Base-by-base conservation (phyloP, 2,888 invertebrate species). In the Oligia latruncula region DNA sequence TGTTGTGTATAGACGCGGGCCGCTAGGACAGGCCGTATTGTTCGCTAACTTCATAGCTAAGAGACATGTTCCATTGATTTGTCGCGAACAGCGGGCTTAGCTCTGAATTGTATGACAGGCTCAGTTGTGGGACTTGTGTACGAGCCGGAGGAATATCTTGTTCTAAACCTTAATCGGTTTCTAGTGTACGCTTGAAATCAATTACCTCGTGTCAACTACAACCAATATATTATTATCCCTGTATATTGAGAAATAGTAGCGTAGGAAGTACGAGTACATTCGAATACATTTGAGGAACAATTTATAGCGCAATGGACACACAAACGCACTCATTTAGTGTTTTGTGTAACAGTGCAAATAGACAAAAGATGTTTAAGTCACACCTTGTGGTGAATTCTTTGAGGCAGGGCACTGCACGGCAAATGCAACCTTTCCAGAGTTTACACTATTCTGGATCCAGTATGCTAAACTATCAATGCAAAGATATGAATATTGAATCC, bases 1-100 rank as follows among this genome's bases (percentile, higher is more conserved):
- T 66, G 40, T 46, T 64, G 35, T 71, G 15, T 58, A 8, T 4
- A 46, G 62, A n/a, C 66, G 43, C 35, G 43, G n/a, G 55, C 60
- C n/a, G 72, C n/a, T 35, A 60, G 82, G 35, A 43, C 13, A 81
- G 62, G 66, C 82, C 55, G 49, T 40, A 55, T 55, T 66, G 82
- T 81, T 70, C 62, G n/a, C 72, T 29, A 85, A 81, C 77, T 77
- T 71, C 62, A 73, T n/a, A 60, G 43, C 40, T 52, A 40, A 40
- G 64, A 77, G 71, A 74, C 71, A 67, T 64, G 46, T 35, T 35
- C n/a, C 58, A 77, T 74, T 62, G 43, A 81, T 55, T 76, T 58
- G 58, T 58, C 52, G 65, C 62, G 72, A 29, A 52, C 35, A 58
- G 64, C 52, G 20, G 58, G 43, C 65, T 65, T 52, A 77, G 55